Conservation (phyloP, 1,140 invertebrate genomes). For the Drosophila trapezifrons region DNA sequence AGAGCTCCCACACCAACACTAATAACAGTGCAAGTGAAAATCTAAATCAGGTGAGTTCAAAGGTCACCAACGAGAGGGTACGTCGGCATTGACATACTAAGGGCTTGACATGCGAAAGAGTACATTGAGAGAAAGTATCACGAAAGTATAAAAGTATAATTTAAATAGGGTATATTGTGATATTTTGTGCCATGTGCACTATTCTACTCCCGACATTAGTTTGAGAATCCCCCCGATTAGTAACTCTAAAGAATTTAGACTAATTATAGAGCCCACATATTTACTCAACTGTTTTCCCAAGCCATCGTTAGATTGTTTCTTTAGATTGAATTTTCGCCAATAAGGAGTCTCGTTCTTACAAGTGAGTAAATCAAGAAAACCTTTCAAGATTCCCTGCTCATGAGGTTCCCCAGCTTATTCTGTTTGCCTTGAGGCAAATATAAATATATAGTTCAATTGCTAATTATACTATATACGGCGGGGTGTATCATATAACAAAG, state of each 20-base stretch:
- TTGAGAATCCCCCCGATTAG: neutral
- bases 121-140: neutral
- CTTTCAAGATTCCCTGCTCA: slow-evolving; percentile 7
- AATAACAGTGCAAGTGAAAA: slow-evolving; percentile 58
- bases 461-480: slow-evolving; percentile 41
- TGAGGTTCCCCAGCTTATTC: slow-evolving; percentile 9
- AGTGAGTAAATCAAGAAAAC: slow-evolving; percentile 3
- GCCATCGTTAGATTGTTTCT: neutral
- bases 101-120: neutral
- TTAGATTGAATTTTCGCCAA: no score
- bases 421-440: slow-evolving; percentile 29
- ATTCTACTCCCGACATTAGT: neutral
- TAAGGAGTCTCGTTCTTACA: neutral
- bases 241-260: neutral
- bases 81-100: neutral
- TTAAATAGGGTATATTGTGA: no score
- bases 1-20: slow-evolving; percentile 52
- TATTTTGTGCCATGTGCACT: no score
- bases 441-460: slow-evolving; percentile 49
- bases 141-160: no score
- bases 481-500: slow-evolving; percentile 45
- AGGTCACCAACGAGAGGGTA: neutral
- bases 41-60: slow-evolving; percentile 67
- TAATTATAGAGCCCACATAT: slow-evolving; percentile 13
- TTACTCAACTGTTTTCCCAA: slow-evolving; percentile 39